Conservation (phyloP, 2,888 invertebrate genomes). For the Hybos culiciformis region DNA sequence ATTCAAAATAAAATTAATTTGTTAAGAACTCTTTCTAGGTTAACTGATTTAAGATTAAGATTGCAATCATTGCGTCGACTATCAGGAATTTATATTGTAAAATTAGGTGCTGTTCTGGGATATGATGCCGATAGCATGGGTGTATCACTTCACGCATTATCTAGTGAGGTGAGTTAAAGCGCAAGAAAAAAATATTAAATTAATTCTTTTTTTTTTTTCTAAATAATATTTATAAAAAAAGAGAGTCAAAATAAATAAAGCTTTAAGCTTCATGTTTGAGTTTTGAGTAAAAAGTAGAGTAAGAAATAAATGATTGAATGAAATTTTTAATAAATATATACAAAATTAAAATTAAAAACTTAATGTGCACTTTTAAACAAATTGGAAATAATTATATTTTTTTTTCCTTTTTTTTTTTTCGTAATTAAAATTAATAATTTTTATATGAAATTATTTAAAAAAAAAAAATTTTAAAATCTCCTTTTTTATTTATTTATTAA, state of each 20-base stretch:
- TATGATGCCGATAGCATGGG: slow-evolving; percentile 48
- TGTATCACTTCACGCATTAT: slow-evolving; percentile 39
- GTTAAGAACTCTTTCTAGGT: slow-evolving; percentile 39
- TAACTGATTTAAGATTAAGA: slow-evolving; percentile 65
- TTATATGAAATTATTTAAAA: slow-evolving; percentile 12
- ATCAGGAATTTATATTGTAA: slow-evolving; percentile 68
- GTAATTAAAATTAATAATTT: no score
- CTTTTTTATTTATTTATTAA: background rate
- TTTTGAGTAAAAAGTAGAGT: background rate
- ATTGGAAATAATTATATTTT: background rate
- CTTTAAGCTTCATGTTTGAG: background rate
- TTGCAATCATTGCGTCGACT: slow-evolving; percentile 70
- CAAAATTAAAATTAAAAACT: background rate
- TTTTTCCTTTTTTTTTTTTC: slow-evolving; percentile 8
- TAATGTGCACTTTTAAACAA: background rate
- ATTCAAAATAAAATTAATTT: slow-evolving; percentile 18
- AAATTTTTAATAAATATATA: background rate
- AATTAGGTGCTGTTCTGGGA: slow-evolving; percentile 65
- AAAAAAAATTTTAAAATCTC: no score
- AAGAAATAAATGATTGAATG: background rate
- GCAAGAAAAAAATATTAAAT: no score
- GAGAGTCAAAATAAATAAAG: background rate
- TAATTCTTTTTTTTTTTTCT: no score
- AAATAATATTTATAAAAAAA: no score
- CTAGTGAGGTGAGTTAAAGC: slow-evolving; percentile 41